These are phyloP conservation scores for Gerris buenoi DNA, from an alignment of 1,140 invertebrate species.

Conservation along the genomic window DNA sequence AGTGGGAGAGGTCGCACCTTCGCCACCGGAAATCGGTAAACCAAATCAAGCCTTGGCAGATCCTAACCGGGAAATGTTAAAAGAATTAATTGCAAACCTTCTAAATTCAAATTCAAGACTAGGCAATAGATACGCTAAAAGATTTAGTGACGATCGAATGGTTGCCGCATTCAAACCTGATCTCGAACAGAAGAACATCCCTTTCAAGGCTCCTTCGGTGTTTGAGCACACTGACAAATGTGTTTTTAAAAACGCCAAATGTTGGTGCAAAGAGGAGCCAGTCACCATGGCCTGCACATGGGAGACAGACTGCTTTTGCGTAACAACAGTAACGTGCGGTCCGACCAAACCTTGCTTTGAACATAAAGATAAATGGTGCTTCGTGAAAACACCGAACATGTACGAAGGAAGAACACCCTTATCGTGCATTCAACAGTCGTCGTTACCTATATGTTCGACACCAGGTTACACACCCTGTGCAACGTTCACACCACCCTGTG, in stretches of 20 bases:
- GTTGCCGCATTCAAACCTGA: not conserved
- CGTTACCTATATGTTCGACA: not conserved
- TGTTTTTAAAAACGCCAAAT: not conserved
- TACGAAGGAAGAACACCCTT: not conserved
- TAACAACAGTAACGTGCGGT: not conserved
- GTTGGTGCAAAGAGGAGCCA: not conserved
- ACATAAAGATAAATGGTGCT: not conserved
- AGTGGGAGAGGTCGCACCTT: too few species aligned
- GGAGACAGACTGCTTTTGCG: not conserved
- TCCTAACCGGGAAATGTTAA: not conserved
- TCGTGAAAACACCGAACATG: not conserved
- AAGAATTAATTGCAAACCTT: not conserved
- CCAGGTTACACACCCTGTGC: not conserved
- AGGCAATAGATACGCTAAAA: not conserved
- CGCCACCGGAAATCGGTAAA: not conserved
- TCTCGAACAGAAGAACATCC: not conserved
- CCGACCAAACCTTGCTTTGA: not conserved
- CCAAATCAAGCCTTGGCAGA: not conserved
- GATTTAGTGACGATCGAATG: not conserved
- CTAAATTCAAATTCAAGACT: not conserved
- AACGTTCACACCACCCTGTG: not conserved
- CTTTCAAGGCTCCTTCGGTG: not conserved
- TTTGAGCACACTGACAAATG: not conserved
- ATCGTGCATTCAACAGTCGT: not conserved
- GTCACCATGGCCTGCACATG: not conserved